Evolutionary conservation across 2,113 vertebrate species (phyloP).

Genomic region (Cariama cristata): DNA sequence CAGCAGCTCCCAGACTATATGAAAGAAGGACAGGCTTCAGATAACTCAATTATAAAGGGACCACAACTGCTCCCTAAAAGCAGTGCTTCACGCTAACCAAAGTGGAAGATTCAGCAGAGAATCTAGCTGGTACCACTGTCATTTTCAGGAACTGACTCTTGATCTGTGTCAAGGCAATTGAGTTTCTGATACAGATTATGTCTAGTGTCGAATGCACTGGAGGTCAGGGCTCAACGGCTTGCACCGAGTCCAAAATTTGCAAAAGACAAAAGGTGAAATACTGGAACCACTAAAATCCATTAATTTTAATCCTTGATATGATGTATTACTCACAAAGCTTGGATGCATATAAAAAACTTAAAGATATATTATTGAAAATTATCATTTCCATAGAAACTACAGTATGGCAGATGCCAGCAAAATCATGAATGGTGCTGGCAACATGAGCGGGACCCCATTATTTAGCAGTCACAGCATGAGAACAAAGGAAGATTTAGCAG

Average conservation of each 20-base stretch:
- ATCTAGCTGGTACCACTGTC: background rate
- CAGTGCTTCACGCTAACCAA: background rate
- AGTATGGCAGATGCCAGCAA: background rate
- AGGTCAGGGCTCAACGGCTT: background rate
- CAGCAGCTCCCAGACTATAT: background rate
- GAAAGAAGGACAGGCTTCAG: background rate
- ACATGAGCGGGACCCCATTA: background rate
- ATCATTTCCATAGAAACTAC: background rate
- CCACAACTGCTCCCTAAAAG: background rate
- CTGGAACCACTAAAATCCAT: background rate
- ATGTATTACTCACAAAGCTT: background rate
- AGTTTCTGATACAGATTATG: background rate
- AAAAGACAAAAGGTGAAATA: background rate
- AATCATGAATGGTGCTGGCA: background rate
- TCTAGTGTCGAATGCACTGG: background rate
- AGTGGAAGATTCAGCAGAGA: background rate
- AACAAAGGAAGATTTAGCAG: background rate
- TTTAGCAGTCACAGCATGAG: background rate
- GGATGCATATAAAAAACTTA: background rate
- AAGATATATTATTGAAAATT: background rate
- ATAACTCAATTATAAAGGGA: background rate
- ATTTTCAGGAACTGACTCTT: background rate
- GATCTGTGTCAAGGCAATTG: background rate
- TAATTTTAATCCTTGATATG: background rate
- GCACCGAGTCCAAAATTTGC: background rate